Evolutionary conservation across 1,140 invertebrate species (phyloP), one percentile per base, ranked within the genome.

Genomic region (Megalopta genalis): DNA sequence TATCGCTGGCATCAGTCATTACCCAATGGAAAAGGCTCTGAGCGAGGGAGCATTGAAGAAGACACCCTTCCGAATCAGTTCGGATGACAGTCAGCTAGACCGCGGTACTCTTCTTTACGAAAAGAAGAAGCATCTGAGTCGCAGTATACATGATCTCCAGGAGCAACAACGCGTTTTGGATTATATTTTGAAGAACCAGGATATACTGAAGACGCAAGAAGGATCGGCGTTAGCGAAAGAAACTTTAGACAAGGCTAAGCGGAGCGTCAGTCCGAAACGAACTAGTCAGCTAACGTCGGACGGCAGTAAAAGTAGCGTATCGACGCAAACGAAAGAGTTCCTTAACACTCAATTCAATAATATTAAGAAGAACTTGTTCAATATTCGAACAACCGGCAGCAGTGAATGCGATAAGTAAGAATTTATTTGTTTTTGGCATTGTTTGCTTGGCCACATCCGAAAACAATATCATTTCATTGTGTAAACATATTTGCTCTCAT

Each of bases 1-100:
- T 32, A 68, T 68, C 9, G 67, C 64, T 10, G 80, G 69, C 23
- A 67, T 79, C 49, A 82, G 67, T 46, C 82, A 85, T 16, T 89
- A 89, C 65, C 84, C 83, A 9, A 89, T 92, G 86, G 90, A 90
- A 2, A 93, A 92, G 70, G 87, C 91, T n/a, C 66, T 90, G 9
- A 92, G 91, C 81, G 92, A 92, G 14, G 89, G 92, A 4, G 69
- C 85, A 0, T 76, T 92, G 23, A 90, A 81, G 65, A 84, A 76
- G 9, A 27, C 60, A 2, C 25, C 66, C 2, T 76, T 76, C 25
- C 46, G 69, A 12, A 12, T 8, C 16, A 66, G 60, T 0, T 67
- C 37, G 21, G 25, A 68, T 5, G 62, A 81, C 18, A 69, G 37
- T 64, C 60, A 14, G n/a, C 3, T 68, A 0, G 46, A 79, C 3